Conservation (phyloP, 1,140 invertebrate genomes). For the Calephelis nemesis region DNA sequence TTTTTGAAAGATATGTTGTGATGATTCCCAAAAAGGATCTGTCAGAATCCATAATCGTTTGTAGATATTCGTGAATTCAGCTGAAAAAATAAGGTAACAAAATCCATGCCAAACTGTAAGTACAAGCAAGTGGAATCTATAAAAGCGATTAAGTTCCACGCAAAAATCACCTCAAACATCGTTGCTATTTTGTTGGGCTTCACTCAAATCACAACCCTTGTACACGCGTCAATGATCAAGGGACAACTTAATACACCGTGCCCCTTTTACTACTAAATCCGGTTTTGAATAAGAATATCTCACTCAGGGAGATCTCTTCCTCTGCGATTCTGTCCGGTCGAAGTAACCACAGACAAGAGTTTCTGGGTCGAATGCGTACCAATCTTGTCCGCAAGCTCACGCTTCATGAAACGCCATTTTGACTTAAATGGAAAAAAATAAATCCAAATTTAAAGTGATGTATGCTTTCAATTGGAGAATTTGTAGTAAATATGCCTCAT, state of each 20-base stretch:
- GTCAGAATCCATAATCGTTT: too few species aligned
- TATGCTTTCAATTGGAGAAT: too few species aligned
- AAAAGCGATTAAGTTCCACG: constrained; percentile 11
- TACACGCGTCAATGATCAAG: constrained; percentile 17
- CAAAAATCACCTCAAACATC: constrained; percentile 8
- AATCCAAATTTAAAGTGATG: not conserved
- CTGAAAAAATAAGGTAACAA: too few species aligned
- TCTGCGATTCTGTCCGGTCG: constrained; percentile 5
- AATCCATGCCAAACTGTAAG: too few species aligned
- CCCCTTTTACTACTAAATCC: constrained; percentile 9
- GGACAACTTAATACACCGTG: constrained; percentile 14
- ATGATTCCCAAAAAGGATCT: too few species aligned
- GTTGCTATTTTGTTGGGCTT: constrained; percentile 4
- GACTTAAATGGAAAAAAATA: constrained; percentile 12
- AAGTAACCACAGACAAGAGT: constrained; percentile 11
- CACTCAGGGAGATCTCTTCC: constrained; percentile 8
- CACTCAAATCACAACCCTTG: constrained; percentile 10
- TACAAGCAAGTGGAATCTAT: constrained; percentile 1
- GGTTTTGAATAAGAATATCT: constrained; percentile 13
- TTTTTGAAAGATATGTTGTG: too few species aligned
- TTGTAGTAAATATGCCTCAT: too few species aligned
- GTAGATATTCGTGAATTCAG: too few species aligned
- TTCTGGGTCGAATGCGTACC: constrained; percentile 11
- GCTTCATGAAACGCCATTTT: constrained; percentile 7
- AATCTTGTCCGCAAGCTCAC: not conserved